These are phyloP conservation scores for Antedon bifida DNA, from an alignment of 35 echinoderm and acorn worm species.

Conservation along the genomic window DNA sequence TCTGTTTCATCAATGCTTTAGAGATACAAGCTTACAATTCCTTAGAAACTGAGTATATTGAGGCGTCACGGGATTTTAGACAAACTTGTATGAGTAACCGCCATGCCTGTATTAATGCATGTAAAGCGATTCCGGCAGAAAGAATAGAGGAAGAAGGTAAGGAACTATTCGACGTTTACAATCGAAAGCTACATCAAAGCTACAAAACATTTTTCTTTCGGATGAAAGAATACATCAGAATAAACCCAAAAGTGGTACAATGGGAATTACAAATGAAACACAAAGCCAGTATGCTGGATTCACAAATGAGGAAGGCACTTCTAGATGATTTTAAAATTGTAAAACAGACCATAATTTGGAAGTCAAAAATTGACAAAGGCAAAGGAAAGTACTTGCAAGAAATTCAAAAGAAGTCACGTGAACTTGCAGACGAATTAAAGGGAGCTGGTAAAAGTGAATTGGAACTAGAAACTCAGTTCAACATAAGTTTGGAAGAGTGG, in stretches of 20 bases:
- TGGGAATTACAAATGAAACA: background rate
- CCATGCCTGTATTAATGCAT: background rate
- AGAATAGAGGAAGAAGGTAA: background rate
- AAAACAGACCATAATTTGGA: too few relatives aligned
- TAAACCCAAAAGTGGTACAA: background rate
- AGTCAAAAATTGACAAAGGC: background rate
- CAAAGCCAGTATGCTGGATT: background rate
- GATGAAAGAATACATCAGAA: background rate
- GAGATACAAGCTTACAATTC: background rate
- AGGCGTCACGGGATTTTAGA: background rate
- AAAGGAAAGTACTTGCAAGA: background rate
- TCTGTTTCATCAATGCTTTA: conserved; percentile 16
- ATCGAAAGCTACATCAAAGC: background rate
- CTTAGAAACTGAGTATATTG: background rate
- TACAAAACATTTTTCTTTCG: background rate
- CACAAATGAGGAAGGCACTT: background rate
- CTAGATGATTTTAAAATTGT: background rate
- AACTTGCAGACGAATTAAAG: background rate
- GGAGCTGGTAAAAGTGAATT: background rate
- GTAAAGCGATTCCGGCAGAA: background rate
- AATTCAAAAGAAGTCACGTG: background rate
- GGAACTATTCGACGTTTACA: background rate
- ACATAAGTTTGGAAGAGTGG: background rate
- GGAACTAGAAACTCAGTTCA: background rate
- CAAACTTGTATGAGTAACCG: background rate